Evolutionary conservation across 2,113 vertebrate genomes (phyloP).

Genomic region (Ovibos moschatus): DNA sequence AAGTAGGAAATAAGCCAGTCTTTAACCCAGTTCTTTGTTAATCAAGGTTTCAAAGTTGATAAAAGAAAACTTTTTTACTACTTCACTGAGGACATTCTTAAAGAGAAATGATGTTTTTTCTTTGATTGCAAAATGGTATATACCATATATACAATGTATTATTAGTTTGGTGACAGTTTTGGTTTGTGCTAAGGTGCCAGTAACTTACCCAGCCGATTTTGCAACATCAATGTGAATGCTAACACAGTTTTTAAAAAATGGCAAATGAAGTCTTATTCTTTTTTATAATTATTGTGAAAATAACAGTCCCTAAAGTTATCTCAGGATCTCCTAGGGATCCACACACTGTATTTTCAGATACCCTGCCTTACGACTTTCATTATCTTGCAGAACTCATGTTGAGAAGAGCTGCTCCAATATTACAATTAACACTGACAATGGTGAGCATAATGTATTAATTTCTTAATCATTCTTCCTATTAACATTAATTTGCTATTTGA

Average conservation of each 20-base stretch:
- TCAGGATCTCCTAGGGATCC: neutral
- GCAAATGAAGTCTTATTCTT: neutral
- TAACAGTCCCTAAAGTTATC: neutral
- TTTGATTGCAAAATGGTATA: neutral
- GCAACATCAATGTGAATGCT: neutral
- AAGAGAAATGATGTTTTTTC: neutral
- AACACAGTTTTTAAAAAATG: neutral
- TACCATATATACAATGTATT: neutral
- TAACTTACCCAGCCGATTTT: neutral
- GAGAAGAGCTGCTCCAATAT: neutral
- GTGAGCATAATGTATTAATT: neutral
- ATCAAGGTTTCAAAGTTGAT: neutral
- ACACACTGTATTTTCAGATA: neutral
- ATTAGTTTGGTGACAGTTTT: neutral
- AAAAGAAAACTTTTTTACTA: neutral
- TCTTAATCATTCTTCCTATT: slow-evolving; percentile 31
- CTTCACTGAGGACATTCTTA: neutral
- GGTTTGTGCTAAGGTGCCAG: neutral
- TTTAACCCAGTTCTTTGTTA: neutral
- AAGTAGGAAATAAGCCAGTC: neutral
- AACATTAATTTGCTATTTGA: neutral
- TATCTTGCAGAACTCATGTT: neutral
- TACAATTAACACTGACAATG: neutral
- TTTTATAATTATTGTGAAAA: neutral
- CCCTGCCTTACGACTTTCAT: neutral